Percentiles rank a stretch among this genome's conserved stretches.
phyloP scores from a whole-genome alignment of 1,140 invertebrate genomes.

The Pogonus chalceus region DNA sequence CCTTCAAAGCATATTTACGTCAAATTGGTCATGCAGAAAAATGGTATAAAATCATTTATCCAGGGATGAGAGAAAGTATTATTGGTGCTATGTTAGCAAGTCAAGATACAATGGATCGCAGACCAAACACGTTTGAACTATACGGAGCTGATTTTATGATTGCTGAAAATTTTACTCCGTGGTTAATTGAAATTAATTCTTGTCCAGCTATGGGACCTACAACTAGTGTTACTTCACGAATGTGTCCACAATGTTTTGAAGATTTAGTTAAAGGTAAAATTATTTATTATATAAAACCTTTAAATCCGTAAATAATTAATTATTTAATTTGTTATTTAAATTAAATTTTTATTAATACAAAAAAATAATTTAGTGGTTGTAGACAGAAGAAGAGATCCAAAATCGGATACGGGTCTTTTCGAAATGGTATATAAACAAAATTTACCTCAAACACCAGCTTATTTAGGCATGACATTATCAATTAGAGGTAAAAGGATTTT shows the following conservation, averaged over 20 bases:
- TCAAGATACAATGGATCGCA: constrained; percentile 74
- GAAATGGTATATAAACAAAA: constrained; percentile 71
- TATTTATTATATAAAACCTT: background rate
- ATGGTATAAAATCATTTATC: constrained; percentile 76
- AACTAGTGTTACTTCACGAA: constrained; percentile 74
- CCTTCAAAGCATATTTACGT: constrained; percentile 61
- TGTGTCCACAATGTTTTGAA: constrained; percentile 80
- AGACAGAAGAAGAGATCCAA: constrained; percentile 66
- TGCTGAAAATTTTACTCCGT: constrained; percentile 78
- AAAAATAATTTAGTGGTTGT: constrained; percentile 73
- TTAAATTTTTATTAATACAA: constrained; percentile 13
- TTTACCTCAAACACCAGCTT: constrained; percentile 65
- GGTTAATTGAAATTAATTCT: constrained; percentile 92
- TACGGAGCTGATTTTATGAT: constrained; percentile 92
- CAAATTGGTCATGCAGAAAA: constrained; percentile 61
- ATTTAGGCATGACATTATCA: constrained; percentile 66
- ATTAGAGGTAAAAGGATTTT: constrained; percentile 48
- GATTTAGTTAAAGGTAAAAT: constrained; percentile 82
- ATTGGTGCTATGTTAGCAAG: constrained; percentile 77
- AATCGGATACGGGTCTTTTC: constrained; percentile 76
- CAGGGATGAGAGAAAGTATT: constrained; percentile 81
- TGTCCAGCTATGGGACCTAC: constrained; percentile 83
- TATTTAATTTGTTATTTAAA: constrained; percentile 7
- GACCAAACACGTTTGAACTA: constrained; percentile 83
- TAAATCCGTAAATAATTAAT: background rate